A percentile compares a stretch with the other conserved stretches of the same genome.
Evolutionary conservation across 2,888 invertebrate species (phyloP).

Genomic region (Diplolepis rosae): DNA sequence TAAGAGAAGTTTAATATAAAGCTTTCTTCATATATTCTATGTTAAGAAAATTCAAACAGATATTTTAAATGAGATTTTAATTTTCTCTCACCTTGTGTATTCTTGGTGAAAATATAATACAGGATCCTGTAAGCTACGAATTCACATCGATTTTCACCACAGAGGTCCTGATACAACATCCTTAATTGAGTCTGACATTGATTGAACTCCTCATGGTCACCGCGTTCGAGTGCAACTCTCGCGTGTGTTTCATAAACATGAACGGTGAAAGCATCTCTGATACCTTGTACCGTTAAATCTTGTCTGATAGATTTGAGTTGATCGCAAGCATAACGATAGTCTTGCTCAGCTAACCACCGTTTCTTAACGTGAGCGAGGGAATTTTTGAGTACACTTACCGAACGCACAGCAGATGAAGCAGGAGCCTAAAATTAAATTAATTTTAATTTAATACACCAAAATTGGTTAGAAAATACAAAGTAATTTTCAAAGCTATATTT

Average conservation of each 20-base stretch:
- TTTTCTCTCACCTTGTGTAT: conserved; percentile 87
- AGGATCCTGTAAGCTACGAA: conserved; percentile 97
- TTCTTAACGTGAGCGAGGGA: conserved; percentile 93
- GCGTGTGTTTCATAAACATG: conserved; percentile 99
- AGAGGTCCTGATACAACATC: conserved; percentile 91
- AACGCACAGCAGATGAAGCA: conserved; percentile 92
- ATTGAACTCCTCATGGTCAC: conserved; percentile 99
- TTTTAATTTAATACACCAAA: too few relatives aligned
- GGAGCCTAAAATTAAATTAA: conserved; percentile 86
- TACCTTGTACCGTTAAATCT: conserved; percentile 98
- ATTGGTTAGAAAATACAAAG: too few relatives aligned
- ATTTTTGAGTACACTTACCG: conserved; percentile 87
- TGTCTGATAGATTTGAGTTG: conserved; percentile 99
- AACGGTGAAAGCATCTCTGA: conserved; percentile 95
- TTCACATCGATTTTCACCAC: conserved; percentile 87
- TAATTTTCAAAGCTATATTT: too few relatives aligned
- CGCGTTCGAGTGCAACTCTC: conserved; percentile 96
- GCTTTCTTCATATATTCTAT: too few relatives aligned
- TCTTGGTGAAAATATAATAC: conserved; percentile 98
- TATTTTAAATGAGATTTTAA: neutral
- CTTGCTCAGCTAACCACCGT: conserved; percentile 91
- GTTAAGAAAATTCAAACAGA: neutral
- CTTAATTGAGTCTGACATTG: conserved; percentile 99
- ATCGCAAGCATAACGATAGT: conserved; percentile 98
- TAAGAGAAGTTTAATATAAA: too few relatives aligned